These are phyloP conservation scores for Pseudolycoriella hygida DNA, from an alignment of 2,888 invertebrate species.

Conservation along the genomic window DNA sequence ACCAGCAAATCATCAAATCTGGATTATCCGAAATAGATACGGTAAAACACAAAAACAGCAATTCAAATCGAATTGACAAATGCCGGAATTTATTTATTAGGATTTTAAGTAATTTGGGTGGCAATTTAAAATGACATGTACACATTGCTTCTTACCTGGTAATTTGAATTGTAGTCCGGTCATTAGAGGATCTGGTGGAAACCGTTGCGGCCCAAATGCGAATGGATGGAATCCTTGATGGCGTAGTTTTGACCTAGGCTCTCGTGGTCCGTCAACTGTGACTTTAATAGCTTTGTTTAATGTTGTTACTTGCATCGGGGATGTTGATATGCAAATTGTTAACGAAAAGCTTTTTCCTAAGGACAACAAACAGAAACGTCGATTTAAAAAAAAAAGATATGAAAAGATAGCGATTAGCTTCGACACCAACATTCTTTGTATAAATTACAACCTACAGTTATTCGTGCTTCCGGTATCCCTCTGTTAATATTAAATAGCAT, in stretches of 20 bases:
- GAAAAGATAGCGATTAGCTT: too few relatives aligned
- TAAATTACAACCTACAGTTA: too few relatives aligned
- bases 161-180: constrained; percentile 68
- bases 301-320: constrained; percentile 91
- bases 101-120: too few relatives aligned
- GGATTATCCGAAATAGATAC: constrained; percentile 11
- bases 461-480: too few relatives aligned
- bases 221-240: constrained; percentile 80
- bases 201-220: constrained; percentile 69
- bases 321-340: constrained; percentile 86
- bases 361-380: constrained; percentile 10
- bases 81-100: too few relatives aligned
- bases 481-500: background rate
- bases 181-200: constrained; percentile 64
- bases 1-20: constrained; percentile 9
- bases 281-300: constrained; percentile 98
- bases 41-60: constrained; percentile 9
- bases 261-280: constrained; percentile 96
- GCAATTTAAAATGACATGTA: too few relatives aligned
- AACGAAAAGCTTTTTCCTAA: constrained; percentile 94
- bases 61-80: constrained; percentile 8
- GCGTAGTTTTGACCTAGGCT: constrained; percentile 85
- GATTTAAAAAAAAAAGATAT: background rate
- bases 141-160: constrained; percentile 58
- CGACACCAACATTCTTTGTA: too few relatives aligned